phyloP scores from a whole-genome alignment of 2,888 invertebrate species.

The Dryadula phaetusa region DNA sequence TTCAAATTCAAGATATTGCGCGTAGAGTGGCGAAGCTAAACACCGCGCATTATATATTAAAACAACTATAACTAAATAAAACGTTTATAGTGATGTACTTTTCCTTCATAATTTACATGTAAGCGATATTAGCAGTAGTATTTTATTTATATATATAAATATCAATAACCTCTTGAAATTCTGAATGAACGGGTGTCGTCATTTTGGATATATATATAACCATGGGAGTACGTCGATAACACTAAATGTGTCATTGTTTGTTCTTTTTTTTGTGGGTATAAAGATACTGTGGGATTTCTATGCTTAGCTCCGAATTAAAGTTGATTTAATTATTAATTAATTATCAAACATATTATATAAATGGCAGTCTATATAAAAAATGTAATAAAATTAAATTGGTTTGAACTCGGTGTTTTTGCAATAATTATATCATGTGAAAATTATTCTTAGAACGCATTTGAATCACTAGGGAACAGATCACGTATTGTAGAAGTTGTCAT shows the following conservation, averaged over 20 bases:
- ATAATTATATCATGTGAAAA: background rate
- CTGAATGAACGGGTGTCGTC: slow-evolving; percentile 44
- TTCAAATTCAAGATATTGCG: no score
- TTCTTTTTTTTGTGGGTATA: background rate
- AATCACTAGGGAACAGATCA: no score
- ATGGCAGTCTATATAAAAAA: background rate
- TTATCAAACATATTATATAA: background rate
- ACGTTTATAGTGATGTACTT: no score
- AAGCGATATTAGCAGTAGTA: slow-evolving; percentile 41
- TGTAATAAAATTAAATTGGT: background rate
- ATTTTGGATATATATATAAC: no score
- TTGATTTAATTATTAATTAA: background rate
- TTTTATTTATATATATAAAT: slow-evolving; percentile 10
- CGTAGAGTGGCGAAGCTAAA: no score
- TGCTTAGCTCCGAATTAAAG: background rate
- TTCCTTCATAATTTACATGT: slow-evolving; percentile 39
- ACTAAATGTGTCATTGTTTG: slow-evolving; percentile 16
- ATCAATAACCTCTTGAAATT: slow-evolving; percentile 29
- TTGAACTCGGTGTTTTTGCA: background rate
- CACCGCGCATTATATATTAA: no score
- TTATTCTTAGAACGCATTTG: background rate
- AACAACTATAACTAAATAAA: no score
- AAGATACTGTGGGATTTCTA: slow-evolving; percentile 13
- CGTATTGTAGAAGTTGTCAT: no score
- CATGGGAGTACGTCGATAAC: slow-evolving; percentile 21